A percentile compares a stretch with the other conserved stretches of the same genome.
Conservation (phyloP, 2,888 invertebrate species). For the Mimachlamys varia region DNA sequence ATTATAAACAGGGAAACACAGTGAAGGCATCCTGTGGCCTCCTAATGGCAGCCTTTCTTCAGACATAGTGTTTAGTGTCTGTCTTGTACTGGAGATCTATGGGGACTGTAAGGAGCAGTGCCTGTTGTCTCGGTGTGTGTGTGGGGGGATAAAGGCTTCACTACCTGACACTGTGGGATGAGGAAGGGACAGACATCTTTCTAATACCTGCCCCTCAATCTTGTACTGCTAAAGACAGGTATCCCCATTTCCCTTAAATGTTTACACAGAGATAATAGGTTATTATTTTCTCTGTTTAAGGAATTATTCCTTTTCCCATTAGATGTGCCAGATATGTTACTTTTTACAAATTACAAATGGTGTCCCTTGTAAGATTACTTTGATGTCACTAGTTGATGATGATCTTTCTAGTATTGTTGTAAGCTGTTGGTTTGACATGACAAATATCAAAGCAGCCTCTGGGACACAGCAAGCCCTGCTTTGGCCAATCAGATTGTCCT, state of each 20-base stretch:
- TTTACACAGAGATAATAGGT: too few relatives aligned
- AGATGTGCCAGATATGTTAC: neutral
- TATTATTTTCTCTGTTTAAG: too few relatives aligned
- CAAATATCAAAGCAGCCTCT: too few relatives aligned
- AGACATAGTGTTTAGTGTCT: slow-evolving; percentile 4
- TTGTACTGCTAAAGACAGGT: neutral
- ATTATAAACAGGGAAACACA: neutral
- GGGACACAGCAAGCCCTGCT: too few relatives aligned
- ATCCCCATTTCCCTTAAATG: too few relatives aligned
- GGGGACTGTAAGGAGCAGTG: neutral
- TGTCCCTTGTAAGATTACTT: neutral
- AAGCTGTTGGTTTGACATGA: too few relatives aligned
- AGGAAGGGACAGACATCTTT: neutral
- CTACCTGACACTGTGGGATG: neutral
- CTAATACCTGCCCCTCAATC: neutral
- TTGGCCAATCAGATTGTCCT: neutral
- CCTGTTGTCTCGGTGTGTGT: neutral
- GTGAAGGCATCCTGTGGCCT: neutral
- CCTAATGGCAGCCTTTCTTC: neutral
- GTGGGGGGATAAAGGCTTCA: neutral
- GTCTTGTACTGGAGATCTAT: neutral
- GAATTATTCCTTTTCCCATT: too few relatives aligned
- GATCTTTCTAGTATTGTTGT: neutral
- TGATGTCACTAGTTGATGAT: neutral
- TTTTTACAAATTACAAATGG: neutral